Percentiles rank a stretch among this genome's conserved stretches.
Conservation (phyloP, 2,113 vertebrate genomes). For the Rhipidura dahli region DNA sequence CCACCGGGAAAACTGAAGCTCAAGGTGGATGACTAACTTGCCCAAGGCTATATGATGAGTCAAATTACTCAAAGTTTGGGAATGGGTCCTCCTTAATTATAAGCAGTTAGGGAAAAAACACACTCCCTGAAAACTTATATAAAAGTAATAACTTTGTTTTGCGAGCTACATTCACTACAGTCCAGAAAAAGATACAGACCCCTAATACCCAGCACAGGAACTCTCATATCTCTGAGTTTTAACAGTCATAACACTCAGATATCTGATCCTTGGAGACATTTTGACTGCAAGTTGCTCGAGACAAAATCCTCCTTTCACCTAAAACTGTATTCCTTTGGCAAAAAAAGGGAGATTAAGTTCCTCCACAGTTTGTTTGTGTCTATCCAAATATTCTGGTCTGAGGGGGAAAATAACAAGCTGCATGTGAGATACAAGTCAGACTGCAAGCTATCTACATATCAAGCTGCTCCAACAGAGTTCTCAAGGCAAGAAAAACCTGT, state of each 20-base stretch:
- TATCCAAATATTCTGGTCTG: neutral
- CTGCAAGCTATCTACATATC: conserved; percentile 19
- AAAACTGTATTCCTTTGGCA: neutral
- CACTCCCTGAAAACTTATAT: neutral
- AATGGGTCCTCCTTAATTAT: conserved; percentile 37
- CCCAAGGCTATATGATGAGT: conserved; percentile 34
- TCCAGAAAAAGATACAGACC: neutral
- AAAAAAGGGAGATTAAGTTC: neutral
- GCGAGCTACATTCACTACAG: neutral
- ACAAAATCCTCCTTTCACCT: neutral
- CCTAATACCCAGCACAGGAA: neutral
- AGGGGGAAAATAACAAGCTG: neutral
- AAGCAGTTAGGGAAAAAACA: neutral
- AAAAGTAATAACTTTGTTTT: neutral
- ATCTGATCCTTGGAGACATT: neutral
- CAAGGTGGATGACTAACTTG: conserved; percentile 41
- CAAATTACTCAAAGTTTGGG: conserved; percentile 34
- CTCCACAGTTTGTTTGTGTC: neutral
- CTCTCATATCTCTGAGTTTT: neutral
- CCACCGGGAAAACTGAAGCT: neutral
- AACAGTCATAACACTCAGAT: neutral
- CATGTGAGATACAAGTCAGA: conserved; percentile 7
- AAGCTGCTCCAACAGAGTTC: conserved; percentile 11
- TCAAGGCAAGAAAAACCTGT: conserved; percentile 63
- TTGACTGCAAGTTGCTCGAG: neutral